phyloP scores from a whole-genome alignment of 2,888 invertebrate genomes.

The Notodonta dromedarius region DNA sequence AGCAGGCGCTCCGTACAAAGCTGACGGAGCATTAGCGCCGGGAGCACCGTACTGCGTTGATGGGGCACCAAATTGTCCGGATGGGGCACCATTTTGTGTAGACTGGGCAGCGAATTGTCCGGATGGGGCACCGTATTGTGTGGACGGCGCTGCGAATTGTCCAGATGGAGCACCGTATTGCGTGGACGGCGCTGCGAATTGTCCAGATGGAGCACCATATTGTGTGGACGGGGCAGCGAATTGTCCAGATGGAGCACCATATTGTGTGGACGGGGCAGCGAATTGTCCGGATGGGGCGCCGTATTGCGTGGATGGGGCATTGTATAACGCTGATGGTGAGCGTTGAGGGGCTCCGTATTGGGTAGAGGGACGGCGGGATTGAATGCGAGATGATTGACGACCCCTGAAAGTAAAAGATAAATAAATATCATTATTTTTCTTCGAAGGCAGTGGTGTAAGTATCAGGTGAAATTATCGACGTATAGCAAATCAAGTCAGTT shows the following conservation, averaged over 20 bases:
- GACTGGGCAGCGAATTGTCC: not conserved
- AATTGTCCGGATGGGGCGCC: constrained; percentile 15
- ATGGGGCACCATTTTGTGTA: constrained; percentile 17
- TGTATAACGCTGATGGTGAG: constrained; percentile 38
- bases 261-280: constrained; percentile 7
- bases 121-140: constrained; percentile 18
- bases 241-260: constrained; percentile 15
- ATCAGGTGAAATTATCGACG: too few relatives aligned
- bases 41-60: constrained; percentile 17
- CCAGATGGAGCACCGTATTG: constrained; percentile 19
- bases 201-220: constrained; percentile 16
- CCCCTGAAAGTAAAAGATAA: constrained; percentile 45
- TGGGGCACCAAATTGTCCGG: not conserved
- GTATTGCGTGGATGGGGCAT: constrained; percentile 24
- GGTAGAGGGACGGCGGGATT: constrained; percentile 34
- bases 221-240: constrained; percentile 8
- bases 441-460: too few relatives aligned
- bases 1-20: not conserved
- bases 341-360: constrained; percentile 36
- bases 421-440: too few relatives aligned
- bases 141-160: constrained; percentile 4
- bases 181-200: constrained; percentile 22
- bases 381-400: constrained; percentile 52
- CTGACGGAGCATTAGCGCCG: constrained; percentile 14
- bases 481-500: too few relatives aligned